Evolutionary conservation across 1,140 invertebrate genomes (phyloP), one percentile per base, ranked within the genome.

Genomic region (Oreohelix idahoensis): DNA sequence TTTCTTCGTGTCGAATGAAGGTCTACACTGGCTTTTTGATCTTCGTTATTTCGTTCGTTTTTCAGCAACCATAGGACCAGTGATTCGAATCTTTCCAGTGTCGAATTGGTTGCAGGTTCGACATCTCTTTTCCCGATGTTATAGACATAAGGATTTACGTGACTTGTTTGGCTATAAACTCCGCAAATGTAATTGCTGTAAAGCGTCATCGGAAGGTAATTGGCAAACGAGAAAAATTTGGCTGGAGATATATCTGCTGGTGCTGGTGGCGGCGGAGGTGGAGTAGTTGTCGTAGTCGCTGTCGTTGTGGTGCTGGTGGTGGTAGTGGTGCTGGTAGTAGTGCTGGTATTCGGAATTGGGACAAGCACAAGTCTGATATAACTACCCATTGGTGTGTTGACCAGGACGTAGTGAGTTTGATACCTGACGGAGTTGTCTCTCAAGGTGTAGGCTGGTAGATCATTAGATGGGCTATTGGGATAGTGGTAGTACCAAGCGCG

Each of bases 161-260:
- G 23, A 15, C 8, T 17, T 58, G 15, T 10, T 4, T 5, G 36
- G 2, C 17, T 78, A 15, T 29, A 58, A 13, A 78, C 17, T 1
- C 75, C 49, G 35, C 75, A 78, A 13, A 78, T n/a, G 49, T 53
- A 78, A 32, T 39, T 49, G 75, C 75, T 78, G 53, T 78, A 78
- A 2, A 78, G 32, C 11, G 4, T 4, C 8, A 78, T 35, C 1
- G 75, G 75, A 29, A 78, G 10, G 49, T 10, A 29, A 32, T 35
- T 58, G 29, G 51, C 75, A 13, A 20, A 58, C 4, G 32, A 53
- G 75, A 78, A 78, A 63, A 78, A 78, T 32, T 20, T 32, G 11
- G 35, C 8, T 38, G 53, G 53, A 29, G 32, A 5, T 5, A 78
- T 58, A 10, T 20, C 49, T 10, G 75, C 38, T 13, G 42, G 42